These are phyloP conservation scores for Pollenia angustigena DNA, from an alignment of 2,888 invertebrate species.

Conservation along the genomic window DNA sequence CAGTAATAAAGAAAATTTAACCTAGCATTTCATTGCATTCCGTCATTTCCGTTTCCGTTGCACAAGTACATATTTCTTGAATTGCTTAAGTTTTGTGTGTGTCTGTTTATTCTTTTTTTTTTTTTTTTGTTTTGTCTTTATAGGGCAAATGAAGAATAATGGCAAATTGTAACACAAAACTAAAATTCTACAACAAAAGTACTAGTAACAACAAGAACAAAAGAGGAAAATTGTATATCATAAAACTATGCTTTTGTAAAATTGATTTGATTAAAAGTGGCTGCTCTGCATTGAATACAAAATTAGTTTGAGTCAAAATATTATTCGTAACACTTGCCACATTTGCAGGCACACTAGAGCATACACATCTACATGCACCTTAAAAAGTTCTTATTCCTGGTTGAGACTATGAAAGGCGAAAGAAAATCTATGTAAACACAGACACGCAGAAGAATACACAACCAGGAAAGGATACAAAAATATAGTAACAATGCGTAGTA, in stretches of 20 bases:
- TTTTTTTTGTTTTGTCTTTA: slow-evolving; percentile 43
- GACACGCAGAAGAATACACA: slow-evolving; percentile 12
- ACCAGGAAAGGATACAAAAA: slow-evolving; percentile 38
- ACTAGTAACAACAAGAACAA: slow-evolving; percentile 33
- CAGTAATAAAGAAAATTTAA: slow-evolving; percentile 67
- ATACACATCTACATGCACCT: slow-evolving; percentile 3
- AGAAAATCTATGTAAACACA: slow-evolving; percentile 31
- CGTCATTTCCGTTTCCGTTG: slow-evolving; percentile 70
- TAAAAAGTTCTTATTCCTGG: slow-evolving; percentile 35
- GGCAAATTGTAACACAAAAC: slow-evolving; percentile 70
- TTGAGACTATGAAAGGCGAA: slow-evolving; percentile 3
- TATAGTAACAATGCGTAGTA: slow-evolving; percentile 62
- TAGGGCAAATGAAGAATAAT: slow-evolving; percentile 61
- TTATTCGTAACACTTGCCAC: slow-evolving; percentile 46
- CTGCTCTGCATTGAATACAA: slow-evolving; percentile 75
- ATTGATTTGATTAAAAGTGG: slow-evolving; percentile 77
- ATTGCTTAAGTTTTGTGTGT: slow-evolving; percentile 31
- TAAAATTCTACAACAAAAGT: slow-evolving; percentile 59
- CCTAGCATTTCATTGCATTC: slow-evolving; percentile 68
- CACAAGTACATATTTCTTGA: slow-evolving; percentile 39
- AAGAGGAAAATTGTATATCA: slow-evolving; percentile 73
- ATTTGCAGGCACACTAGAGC: slow-evolving; percentile 18
- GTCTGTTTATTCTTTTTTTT: slow-evolving; percentile 14
- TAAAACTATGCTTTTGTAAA: slow-evolving; percentile 77
- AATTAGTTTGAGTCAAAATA: slow-evolving; percentile 70